These are phyloP conservation scores for Pyrgilauda ruficollis DNA, from an alignment of 2,113 vertebrate species.

Conservation along the genomic window DNA sequence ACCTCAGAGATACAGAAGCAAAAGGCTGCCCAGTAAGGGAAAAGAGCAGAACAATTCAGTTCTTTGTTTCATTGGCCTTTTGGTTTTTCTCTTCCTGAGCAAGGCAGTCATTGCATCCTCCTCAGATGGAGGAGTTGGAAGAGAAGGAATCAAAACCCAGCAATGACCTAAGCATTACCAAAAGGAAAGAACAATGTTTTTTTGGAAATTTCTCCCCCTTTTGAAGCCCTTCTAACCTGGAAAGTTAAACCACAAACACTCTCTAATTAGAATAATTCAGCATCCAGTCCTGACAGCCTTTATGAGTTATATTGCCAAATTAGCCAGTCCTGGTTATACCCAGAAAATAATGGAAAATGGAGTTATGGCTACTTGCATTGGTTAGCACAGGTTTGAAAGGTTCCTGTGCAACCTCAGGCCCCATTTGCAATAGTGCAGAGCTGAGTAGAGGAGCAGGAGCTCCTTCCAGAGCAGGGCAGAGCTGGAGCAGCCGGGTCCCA, in stretches of 20 bases:
- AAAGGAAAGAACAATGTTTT: neutral
- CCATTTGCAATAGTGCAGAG: neutral
- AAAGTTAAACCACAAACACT: neutral
- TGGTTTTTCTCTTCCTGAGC: neutral
- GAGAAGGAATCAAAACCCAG: neutral
- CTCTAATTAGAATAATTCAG: neutral
- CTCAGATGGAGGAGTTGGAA: neutral
- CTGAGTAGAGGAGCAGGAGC: neutral
- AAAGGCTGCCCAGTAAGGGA: neutral
- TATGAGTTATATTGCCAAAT: neutral
- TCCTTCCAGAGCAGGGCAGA: neutral
- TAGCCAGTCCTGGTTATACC: neutral
- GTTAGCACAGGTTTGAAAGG: neutral
- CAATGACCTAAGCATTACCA: neutral
- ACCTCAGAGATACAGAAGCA: neutral
- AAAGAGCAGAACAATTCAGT: neutral
- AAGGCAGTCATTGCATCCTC: neutral
- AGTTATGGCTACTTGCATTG: neutral
- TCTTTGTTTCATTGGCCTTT: neutral
- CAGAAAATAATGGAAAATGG: neutral
- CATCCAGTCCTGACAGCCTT: neutral
- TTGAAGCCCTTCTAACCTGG: neutral
- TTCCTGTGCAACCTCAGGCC: no score
- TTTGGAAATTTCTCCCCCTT: neutral
- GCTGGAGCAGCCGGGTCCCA: accelerated